A percentile compares a stretch with the other conserved stretches of the same genome.
Conservation (phyloP, 2,113 vertebrate genomes). For the Entomyzon cyanotis region DNA sequence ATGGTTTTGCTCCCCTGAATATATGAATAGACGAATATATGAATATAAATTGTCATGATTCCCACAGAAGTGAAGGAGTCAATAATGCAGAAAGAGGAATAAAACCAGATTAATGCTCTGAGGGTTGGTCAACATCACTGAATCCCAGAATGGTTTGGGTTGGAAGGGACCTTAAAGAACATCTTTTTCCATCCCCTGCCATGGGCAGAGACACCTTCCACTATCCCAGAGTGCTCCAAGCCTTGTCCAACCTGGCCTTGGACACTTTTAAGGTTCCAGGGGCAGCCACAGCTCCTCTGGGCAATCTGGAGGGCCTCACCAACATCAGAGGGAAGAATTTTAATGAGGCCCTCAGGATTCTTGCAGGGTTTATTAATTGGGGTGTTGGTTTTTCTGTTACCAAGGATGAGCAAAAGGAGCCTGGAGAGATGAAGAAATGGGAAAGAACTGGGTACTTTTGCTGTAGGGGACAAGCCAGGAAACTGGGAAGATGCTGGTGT, state of each 20-base stretch:
- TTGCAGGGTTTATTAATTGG: background rate
- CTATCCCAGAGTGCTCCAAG: accelerated
- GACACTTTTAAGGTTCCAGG: background rate
- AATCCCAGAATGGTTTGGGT: background rate
- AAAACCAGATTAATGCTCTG: background rate
- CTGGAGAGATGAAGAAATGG: background rate
- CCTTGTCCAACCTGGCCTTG: accelerated
- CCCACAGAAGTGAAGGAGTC: background rate
- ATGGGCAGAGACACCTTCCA: background rate
- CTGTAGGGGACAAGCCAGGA: background rate
- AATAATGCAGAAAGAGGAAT: background rate
- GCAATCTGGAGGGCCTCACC: accelerated
- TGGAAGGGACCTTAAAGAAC: background rate
- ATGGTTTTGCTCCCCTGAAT: background rate
- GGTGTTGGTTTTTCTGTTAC: background rate
- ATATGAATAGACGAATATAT: background rate
- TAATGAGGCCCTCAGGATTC: background rate
- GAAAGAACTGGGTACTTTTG: background rate
- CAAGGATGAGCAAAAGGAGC: background rate
- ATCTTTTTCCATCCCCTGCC: accelerated
- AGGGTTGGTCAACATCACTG: background rate
- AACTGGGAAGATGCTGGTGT: background rate
- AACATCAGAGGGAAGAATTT: background rate
- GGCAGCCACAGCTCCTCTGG: background rate
- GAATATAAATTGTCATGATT: background rate